Percentiles rank a stretch among this genome's conserved stretches.
Evolutionary conservation across 2,888 invertebrate genomes (phyloP).

Genomic region (Biston betularia): DNA sequence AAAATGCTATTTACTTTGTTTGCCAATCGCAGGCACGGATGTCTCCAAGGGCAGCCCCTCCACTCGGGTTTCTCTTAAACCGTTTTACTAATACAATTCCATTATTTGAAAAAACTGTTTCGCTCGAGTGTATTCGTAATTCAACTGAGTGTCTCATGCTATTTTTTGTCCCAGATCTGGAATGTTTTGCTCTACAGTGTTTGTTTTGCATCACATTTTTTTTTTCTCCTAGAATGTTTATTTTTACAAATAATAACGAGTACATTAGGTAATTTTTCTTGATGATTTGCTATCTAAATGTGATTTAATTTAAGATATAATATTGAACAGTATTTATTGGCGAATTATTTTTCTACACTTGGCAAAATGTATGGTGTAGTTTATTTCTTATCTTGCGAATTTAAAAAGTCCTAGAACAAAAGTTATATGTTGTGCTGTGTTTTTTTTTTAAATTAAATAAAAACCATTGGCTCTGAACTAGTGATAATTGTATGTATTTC

Average conservation of each 20-base stretch:
- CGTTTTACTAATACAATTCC: slow-evolving; percentile 52
- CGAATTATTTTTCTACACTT: no score
- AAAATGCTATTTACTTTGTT: slow-evolving; percentile 49
- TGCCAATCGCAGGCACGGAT: slow-evolving; percentile 43
- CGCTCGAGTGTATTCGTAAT: slow-evolving; percentile 36
- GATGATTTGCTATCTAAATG: no score
- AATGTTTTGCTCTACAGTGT: slow-evolving; percentile 28
- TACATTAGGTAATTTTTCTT: no score
- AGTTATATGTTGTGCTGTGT: no score
- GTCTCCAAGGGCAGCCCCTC: slow-evolving; percentile 19
- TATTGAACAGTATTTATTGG: no score
- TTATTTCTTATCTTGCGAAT: no score
- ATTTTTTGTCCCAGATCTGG: slow-evolving; percentile 42
- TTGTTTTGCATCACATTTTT: slow-evolving; percentile 27
- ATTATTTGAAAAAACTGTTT: slow-evolving; percentile 50
- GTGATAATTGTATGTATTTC: no score
- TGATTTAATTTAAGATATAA: no score
- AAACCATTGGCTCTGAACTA: no score
- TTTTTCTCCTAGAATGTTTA: slow-evolving; percentile 1
- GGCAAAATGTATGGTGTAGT: no score
- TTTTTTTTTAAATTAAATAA: no score
- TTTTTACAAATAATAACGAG: not conserved
- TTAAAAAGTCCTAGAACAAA: no score
- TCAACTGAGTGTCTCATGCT: slow-evolving; percentile 38
- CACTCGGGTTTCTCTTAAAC: slow-evolving; percentile 42